phyloP scores from a whole-genome alignment of 2,797 vertebrate genomes.

The Gastrophryne carolinensis region DNA sequence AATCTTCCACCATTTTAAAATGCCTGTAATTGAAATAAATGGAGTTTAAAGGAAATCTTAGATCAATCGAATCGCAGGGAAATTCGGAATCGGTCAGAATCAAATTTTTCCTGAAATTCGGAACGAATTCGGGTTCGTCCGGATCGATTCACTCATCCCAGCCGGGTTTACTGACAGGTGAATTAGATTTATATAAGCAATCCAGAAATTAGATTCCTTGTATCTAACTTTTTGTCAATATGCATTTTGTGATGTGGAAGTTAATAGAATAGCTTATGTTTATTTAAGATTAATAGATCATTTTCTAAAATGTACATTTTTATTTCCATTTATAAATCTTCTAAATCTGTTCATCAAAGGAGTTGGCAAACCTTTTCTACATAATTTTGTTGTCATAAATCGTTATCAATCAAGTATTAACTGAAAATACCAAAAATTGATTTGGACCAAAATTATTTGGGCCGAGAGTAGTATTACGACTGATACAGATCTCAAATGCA shows the following conservation, averaged over 20 bases:
- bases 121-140: too few species aligned
- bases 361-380: slow-evolving; percentile 7
- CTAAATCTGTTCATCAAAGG: slow-evolving; percentile 4
- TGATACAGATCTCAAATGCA: too few species aligned
- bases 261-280: slow-evolving; percentile 17
- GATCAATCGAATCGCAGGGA: too few species aligned
- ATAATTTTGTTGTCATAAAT: slow-evolving; percentile 18
- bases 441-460: too few species aligned
- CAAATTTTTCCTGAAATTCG: too few species aligned
- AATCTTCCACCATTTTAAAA: too few species aligned
- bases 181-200: slow-evolving; percentile 32
- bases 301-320: slow-evolving; percentile 9
- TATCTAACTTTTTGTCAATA: slow-evolving; percentile 45
- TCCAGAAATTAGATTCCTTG: slow-evolving; percentile 25
- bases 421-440: background rate
- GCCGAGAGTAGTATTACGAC: too few species aligned
- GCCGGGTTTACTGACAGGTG: too few species aligned
- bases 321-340: slow-evolving; percentile 18
- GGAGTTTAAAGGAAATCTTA: too few species aligned
- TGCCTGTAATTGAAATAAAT: too few species aligned
- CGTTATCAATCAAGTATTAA: background rate
- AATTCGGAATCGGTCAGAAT: too few species aligned
- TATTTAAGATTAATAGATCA: slow-evolving; percentile 21
- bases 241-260: slow-evolving; percentile 34
- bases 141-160: too few species aligned